Base-by-base conservation (phyloP, 2,888 invertebrate genomes). In the Athalia cordata region DNA sequence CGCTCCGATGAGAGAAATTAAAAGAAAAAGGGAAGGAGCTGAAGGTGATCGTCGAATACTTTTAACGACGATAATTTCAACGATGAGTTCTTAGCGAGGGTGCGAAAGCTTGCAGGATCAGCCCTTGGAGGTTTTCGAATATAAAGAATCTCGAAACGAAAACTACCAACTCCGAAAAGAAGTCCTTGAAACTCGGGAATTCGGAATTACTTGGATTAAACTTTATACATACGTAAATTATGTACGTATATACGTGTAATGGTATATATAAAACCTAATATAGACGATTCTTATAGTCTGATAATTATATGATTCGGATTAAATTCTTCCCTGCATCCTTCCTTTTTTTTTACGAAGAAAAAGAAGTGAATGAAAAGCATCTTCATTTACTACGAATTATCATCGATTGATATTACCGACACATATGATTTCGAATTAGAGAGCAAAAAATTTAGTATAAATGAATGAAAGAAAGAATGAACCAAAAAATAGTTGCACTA, bases 41-140 rank as follows among this genome's bases (percentile, higher is more conserved):
- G 29, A 1, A 1, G 29, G 29, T 29, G 29, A 29, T 55, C 55
- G 55, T 7, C 15, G 68, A 15, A 29, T 55, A 68, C 43, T 68
- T 68, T 50, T 43, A 55, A 29, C 43, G 43, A 29, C 3, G 68
- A n/a, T 68, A 68, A 68, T 55, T 68, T 55, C 55, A 15, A 43
- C 43, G 68, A 68, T 68, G 55, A 52, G 50, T 43, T 43, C 11
- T 5, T n/a, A 4, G 50, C n/a, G 52, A 13, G 9, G 52, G 47
- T 15, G 64, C 43, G 9, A 43, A 9, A 11, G 9, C 45, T 64
- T 29, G 7, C 3, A 9, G 64, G 11, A 11, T 52, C 8, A 52
- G 55, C 11, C 47, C 13, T n/a, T 49, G n/a, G 66, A 47, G 49
- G 4, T n/a, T 1, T 6, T 29, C 5, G 13, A 15, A 49, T 66